Evolutionary conservation across 2,113 vertebrate genomes (phyloP).

Genomic region (Gopherus flavomarginatus): DNA sequence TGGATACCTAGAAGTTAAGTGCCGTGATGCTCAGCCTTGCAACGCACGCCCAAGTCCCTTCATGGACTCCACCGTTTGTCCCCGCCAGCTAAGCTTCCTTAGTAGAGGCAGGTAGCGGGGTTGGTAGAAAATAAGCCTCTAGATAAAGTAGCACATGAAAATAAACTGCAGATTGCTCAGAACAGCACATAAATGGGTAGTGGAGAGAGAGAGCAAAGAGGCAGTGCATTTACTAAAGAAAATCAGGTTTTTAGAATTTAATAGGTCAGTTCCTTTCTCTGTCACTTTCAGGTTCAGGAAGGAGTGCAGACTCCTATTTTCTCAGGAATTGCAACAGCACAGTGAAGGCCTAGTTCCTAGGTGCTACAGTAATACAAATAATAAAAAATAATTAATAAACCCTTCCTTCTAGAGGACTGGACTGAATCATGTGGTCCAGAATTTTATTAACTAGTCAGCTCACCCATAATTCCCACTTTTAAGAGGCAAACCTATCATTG

Average conservation of each 20-base stretch:
- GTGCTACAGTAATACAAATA: background rate
- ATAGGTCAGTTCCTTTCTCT: fast-evolving
- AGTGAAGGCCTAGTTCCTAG: background rate
- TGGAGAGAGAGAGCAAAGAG: background rate
- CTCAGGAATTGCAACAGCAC: background rate
- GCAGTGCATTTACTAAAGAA: background rate
- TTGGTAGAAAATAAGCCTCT: background rate
- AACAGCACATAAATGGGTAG: background rate
- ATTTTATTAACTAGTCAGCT: background rate
- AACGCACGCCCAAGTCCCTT: background rate
- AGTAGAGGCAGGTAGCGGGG: background rate
- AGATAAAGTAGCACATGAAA: background rate
- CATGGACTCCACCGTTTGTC: background rate
- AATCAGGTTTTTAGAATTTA: background rate
- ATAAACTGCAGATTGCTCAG: background rate
- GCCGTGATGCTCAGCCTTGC: no score
- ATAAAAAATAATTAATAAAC: background rate
- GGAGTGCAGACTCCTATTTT: background rate
- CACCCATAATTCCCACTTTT: background rate
- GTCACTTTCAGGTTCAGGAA: background rate
- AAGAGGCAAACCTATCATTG: background rate
- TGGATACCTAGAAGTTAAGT: background rate
- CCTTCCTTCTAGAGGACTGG: background rate
- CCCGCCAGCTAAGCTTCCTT: background rate
- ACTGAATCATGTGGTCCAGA: background rate